These are phyloP conservation scores for Xanthia icteritia DNA, from an alignment of 2,888 invertebrate species.

Conservation along the genomic window DNA sequence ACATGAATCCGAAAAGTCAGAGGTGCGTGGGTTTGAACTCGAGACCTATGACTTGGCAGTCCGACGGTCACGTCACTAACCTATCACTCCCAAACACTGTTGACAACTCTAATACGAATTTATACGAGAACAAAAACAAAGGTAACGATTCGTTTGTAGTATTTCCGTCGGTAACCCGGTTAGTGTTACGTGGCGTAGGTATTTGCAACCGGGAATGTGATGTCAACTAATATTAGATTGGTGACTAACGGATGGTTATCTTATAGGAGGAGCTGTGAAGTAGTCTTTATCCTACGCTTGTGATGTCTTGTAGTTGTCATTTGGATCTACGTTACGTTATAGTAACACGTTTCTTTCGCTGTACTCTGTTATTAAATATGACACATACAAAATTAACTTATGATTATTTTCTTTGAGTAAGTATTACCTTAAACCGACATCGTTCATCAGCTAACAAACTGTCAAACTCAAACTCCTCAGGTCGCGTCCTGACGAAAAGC, in stretches of 20 bases:
- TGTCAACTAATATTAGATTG: conserved; percentile 63
- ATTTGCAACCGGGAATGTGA: conserved; percentile 57
- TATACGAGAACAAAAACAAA: conserved; percentile 30
- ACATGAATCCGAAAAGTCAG: no score
- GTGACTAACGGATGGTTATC: conserved; percentile 58
- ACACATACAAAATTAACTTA: no score
- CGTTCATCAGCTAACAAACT: no score
- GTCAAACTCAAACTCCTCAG: no score
- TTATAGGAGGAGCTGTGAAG: neutral
- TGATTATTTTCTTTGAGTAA: no score
- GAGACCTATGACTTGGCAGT: no score
- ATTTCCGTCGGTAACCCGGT: conserved; percentile 67
- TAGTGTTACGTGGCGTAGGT: conserved; percentile 53
- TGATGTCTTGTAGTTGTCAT: neutral
- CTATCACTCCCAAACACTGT: no score
- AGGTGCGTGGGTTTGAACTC: no score
- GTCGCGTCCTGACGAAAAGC: no score
- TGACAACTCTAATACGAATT: conserved; percentile 13
- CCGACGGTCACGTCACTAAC: no score
- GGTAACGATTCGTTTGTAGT: conserved; percentile 34
- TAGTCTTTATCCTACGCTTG: neutral
- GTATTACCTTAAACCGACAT: no score
- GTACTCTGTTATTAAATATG: neutral
- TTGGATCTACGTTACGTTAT: neutral
- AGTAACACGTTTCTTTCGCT: neutral